These are phyloP conservation scores for Fulica atra DNA, from an alignment of 2,113 vertebrate genomes.

Conservation along the genomic window DNA sequence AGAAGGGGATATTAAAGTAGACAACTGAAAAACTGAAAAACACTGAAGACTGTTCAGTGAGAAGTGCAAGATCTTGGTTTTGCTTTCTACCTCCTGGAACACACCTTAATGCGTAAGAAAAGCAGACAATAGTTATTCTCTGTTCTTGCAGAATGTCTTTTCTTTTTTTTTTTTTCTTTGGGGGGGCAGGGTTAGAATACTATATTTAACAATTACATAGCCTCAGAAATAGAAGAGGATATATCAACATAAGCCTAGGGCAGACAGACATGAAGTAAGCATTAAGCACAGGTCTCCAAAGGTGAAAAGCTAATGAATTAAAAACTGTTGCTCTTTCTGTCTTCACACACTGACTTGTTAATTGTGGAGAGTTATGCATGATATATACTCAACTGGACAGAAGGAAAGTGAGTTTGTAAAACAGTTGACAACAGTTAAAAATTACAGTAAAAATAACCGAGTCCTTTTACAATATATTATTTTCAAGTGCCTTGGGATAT, in stretches of 20 bases:
- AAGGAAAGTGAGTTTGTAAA: conserved; percentile 21
- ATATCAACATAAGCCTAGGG: background rate
- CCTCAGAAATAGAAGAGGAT: background rate
- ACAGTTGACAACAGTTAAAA: conserved; percentile 11
- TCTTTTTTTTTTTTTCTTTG: background rate
- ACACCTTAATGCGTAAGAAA: background rate
- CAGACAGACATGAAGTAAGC: conserved; percentile 37
- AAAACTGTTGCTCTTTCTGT: conserved; percentile 2
- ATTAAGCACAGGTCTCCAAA: conserved; percentile 3
- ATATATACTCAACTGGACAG: background rate
- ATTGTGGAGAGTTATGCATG: conserved; percentile 22
- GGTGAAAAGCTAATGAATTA: conserved; percentile 39
- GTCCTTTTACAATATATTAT: conserved; percentile 18
- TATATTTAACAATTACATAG: background rate
- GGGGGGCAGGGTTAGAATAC: background rate
- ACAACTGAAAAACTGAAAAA: accelerated
- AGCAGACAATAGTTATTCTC: background rate
- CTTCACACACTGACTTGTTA: conserved; percentile 19
- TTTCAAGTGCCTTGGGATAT: conserved; percentile 11
- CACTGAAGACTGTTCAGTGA: background rate
- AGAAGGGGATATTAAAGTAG: background rate
- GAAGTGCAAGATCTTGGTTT: background rate
- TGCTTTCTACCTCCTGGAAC: background rate
- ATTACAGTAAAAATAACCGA: background rate
- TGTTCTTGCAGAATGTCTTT: background rate